Evolutionary conservation across 2,113 vertebrate genomes (phyloP).

Genomic region (Amblyopsis rosae): DNA sequence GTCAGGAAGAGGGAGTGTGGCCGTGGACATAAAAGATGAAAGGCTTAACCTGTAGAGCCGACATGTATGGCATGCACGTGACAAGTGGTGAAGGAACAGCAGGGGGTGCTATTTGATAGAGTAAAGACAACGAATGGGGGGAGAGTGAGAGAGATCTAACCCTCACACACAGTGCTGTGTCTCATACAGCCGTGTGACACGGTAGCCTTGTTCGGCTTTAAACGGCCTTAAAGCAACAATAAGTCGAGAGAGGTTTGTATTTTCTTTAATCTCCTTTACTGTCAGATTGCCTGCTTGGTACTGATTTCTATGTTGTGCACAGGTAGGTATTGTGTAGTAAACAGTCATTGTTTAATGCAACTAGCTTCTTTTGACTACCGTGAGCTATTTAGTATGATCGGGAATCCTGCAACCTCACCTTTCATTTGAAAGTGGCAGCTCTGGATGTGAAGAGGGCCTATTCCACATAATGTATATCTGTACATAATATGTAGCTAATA

Average conservation of each 20-base stretch:
- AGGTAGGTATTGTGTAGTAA: too few species aligned
- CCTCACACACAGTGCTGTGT: constrained; percentile 21
- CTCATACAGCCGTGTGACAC: constrained; percentile 37
- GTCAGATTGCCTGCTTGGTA: constrained; percentile 5
- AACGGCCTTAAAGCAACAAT: constrained; percentile 46
- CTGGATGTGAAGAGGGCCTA: neutral
- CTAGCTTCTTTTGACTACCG: neutral
- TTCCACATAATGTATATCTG: neutral
- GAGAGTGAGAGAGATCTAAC: constrained; percentile 8
- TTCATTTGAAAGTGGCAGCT: neutral
- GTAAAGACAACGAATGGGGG: neutral
- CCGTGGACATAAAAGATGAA: neutral
- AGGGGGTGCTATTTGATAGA: neutral
- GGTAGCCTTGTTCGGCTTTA: constrained; percentile 44
- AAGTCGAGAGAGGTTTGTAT: constrained; percentile 54
- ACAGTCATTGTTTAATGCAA: too few species aligned
- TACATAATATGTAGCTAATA: neutral
- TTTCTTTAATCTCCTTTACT: constrained; percentile 9
- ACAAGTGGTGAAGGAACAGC: neutral
- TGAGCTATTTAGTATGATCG: neutral
- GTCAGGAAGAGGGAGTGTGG: neutral
- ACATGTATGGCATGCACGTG: neutral
- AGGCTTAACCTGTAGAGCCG: neutral
- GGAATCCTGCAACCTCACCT: neutral
- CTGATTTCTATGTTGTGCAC: neutral